Conservation (phyloP, 2,888 invertebrate species). For the Apodemia mormo region DNA sequence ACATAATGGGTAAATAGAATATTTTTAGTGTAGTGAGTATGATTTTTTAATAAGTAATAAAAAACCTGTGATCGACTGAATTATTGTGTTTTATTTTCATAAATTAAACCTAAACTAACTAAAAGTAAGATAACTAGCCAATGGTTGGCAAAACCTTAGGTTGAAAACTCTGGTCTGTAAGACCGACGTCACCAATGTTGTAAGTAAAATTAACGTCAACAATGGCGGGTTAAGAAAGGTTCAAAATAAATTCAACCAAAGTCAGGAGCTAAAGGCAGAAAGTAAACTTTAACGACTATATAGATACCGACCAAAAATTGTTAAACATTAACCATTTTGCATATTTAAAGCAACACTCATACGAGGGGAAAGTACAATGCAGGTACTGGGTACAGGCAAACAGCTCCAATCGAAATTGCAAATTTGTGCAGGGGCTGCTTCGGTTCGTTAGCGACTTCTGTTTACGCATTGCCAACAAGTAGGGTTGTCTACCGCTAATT, state of each 20-base stretch:
- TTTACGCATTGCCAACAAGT: slow-evolving; percentile 72
- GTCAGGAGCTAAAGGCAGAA: neutral
- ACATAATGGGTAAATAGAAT: no score
- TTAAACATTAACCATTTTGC: slow-evolving; percentile 32
- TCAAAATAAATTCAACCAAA: neutral
- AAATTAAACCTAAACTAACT: no score
- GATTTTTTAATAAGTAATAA: no score
- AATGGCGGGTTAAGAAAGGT: neutral
- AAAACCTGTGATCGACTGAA: no score
- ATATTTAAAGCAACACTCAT: slow-evolving; percentile 51
- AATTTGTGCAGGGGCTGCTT: slow-evolving; percentile 78
- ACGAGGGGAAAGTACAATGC: slow-evolving; percentile 47
- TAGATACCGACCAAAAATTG: slow-evolving; percentile 19
- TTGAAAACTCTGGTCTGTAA: no score
- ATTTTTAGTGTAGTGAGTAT: no score
- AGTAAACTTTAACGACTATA: neutral
- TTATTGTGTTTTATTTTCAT: no score
- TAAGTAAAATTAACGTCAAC: slow-evolving; percentile 25
- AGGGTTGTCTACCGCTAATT: slow-evolving; percentile 75
- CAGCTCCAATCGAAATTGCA: slow-evolving; percentile 79
- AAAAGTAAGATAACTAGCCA: no score
- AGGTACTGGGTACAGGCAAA: slow-evolving; percentile 57
- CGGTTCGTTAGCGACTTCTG: slow-evolving; percentile 81
- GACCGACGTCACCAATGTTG: no score
- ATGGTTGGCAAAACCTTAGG: no score